A percentile compares a stretch with the other conserved stretches of the same genome.
Conservation (phyloP, 2,797 vertebrate species). For the Platyrinchus mystaceus region DNA sequence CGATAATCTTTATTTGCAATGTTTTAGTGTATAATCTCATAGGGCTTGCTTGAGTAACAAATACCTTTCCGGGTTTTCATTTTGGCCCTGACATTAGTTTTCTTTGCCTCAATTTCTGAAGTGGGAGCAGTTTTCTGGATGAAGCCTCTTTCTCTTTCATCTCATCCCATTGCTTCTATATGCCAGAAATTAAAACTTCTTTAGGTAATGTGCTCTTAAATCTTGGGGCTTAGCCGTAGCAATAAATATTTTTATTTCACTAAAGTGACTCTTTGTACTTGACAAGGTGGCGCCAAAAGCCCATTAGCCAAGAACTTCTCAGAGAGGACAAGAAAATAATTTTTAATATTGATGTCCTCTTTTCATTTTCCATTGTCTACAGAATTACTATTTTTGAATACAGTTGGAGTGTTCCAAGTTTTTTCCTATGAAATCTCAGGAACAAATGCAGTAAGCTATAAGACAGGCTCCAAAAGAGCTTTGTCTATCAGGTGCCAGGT, state of each 20-base stretch:
- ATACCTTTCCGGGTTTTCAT: not conserved
- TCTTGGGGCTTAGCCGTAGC: not conserved
- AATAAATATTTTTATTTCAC: not conserved
- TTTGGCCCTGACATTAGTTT: not conserved
- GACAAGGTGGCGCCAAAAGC: not conserved
- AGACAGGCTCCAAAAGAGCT: not conserved
- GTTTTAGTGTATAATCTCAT: not conserved
- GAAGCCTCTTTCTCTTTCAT: not conserved
- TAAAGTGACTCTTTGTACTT: not conserved
- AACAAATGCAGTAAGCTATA: not conserved
- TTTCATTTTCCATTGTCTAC: not conserved
- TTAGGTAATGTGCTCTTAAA: not conserved
- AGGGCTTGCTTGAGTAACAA: not conserved
- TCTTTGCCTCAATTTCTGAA: not conserved
- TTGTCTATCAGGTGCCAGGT: not conserved
- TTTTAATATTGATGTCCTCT: not conserved
- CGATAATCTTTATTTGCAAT: not conserved
- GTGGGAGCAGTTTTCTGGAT: not conserved
- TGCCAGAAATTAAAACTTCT: not conserved
- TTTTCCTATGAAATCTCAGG: not conserved
- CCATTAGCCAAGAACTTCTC: not conserved
- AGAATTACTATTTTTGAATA: not conserved
- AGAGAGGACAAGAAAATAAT: not conserved
- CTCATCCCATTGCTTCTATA: not conserved
- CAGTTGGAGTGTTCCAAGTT: not conserved